Conservation (phyloP, 2,113 vertebrate genomes). For the Coptodon bakossiorum region DNA sequence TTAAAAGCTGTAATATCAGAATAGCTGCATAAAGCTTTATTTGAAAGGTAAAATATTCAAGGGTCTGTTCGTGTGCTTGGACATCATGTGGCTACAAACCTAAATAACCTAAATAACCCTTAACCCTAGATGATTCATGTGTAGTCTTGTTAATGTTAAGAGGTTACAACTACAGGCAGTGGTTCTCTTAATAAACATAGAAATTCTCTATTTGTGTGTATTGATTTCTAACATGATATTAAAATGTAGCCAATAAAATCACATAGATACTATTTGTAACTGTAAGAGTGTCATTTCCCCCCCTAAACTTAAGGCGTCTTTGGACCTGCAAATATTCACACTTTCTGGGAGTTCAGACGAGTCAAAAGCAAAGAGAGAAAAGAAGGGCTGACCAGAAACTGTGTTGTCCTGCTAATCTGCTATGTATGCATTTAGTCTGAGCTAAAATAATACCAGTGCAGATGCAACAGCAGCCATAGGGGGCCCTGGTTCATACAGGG, state of each 20-base stretch:
- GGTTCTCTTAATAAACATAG: too few species aligned
- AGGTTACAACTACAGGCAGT: not conserved
- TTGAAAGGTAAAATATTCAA: not conserved
- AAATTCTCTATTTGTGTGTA: not conserved
- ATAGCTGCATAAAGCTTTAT: not conserved
- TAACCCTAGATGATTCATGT: not conserved
- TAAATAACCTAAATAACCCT: not conserved
- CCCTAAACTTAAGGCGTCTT: not conserved
- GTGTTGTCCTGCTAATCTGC: not conserved
- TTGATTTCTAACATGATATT: not conserved
- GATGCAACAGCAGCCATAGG: conserved; percentile 16
- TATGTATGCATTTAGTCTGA: not conserved
- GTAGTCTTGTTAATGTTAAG: not conserved
- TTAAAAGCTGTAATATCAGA: not conserved
- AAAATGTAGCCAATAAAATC: not conserved
- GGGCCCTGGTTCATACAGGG: not conserved
- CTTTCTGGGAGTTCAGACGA: not conserved
- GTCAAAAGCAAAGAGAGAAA: not conserved
- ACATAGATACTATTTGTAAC: not conserved
- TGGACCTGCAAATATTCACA: not conserved
- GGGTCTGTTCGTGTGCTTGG: not conserved
- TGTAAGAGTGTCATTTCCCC: not conserved
- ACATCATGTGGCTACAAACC: not conserved
- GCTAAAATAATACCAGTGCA: conserved; percentile 4
- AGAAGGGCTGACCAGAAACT: conserved; percentile 45